These are phyloP conservation scores for Cuculus canorus DNA, from an alignment of 2,797 vertebrate genomes.

Conservation along the genomic window DNA sequence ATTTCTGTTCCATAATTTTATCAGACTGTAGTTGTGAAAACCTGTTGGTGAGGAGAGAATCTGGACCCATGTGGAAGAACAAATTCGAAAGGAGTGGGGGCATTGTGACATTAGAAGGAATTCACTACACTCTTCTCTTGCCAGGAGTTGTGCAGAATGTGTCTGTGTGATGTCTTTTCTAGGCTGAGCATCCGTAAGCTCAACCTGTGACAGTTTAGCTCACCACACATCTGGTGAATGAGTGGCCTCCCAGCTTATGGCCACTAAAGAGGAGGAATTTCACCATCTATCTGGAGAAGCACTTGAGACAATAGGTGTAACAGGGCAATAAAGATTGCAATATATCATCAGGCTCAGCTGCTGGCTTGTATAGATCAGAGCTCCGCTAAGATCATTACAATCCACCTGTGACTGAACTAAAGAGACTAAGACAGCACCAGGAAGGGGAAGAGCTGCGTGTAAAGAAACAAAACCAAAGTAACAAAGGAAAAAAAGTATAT, in stretches of 20 bases:
- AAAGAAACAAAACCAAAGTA: not conserved
- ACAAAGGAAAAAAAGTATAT: not conserved
- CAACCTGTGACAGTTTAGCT: slow-evolving; percentile 2
- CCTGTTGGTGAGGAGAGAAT: not conserved
- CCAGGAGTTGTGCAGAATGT: not conserved
- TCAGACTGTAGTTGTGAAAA: not conserved
- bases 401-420: slow-evolving; percentile 1
- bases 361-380: slow-evolving; percentile 43
- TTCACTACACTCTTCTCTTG: not conserved
- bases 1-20: not conserved
- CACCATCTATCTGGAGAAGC: slow-evolving; percentile 66
- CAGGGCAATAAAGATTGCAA: slow-evolving; percentile 65
- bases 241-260: not conserved
- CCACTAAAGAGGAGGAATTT: slow-evolving; percentile 51
- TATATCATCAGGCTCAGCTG: slow-evolving; percentile 32
- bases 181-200: slow-evolving; percentile 6
- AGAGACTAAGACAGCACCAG: not conserved
- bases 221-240: slow-evolving; percentile 18
- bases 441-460: not conserved
- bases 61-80: not conserved
- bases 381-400: slow-evolving; percentile 49
- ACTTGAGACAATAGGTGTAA: slow-evolving; percentile 74
- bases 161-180: not conserved
- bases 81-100: not conserved
- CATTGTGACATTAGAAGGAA: not conserved